These are phyloP conservation scores for Sisor rabdophorus DNA, from an alignment of 2,113 vertebrate genomes.

Conservation along the genomic window DNA sequence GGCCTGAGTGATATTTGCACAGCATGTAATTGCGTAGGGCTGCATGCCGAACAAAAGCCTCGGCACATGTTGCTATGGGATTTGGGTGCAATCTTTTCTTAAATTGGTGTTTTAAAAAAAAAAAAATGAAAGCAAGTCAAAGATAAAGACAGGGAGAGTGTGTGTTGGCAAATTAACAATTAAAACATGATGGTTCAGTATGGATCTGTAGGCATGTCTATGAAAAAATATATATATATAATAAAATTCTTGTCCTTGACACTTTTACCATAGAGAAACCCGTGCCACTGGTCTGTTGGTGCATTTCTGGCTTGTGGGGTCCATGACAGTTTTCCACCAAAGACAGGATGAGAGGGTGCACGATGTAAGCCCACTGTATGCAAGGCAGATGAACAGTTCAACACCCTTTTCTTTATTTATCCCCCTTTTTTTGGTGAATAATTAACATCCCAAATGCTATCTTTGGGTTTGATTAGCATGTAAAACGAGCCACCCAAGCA, in stretches of 20 bases:
- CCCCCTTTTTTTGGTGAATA: not conserved
- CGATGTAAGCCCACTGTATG: constrained; percentile 5
- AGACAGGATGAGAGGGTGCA: constrained; percentile 8
- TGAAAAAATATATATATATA: constrained; percentile 33
- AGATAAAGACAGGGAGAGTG: constrained; percentile 22
- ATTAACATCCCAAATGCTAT: no score
- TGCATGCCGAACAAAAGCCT: constrained; percentile 76
- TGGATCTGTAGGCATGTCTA: constrained; percentile 47
- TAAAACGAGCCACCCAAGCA: not conserved
- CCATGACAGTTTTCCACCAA: constrained; percentile 17
- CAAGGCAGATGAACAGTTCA: not conserved
- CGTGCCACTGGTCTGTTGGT: constrained; percentile 46
- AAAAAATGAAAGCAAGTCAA: constrained; percentile 31
- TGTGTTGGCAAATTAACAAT: constrained; percentile 45
- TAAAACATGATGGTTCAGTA: constrained; percentile 59
- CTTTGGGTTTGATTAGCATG: not conserved
- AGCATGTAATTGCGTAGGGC: constrained; percentile 85
- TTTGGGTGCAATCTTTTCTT: constrained; percentile 81
- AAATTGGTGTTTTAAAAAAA: constrained; percentile 80
- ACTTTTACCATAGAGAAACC: constrained; percentile 60
- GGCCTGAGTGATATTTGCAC: constrained; percentile 81
- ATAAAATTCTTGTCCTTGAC: constrained; percentile 49
- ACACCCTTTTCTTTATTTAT: not conserved
- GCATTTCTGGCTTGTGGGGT: constrained; percentile 27
- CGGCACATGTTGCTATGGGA: constrained; percentile 72